phyloP scores from a whole-genome alignment of 2,113 vertebrate species.

The Albula glossodonta region DNA sequence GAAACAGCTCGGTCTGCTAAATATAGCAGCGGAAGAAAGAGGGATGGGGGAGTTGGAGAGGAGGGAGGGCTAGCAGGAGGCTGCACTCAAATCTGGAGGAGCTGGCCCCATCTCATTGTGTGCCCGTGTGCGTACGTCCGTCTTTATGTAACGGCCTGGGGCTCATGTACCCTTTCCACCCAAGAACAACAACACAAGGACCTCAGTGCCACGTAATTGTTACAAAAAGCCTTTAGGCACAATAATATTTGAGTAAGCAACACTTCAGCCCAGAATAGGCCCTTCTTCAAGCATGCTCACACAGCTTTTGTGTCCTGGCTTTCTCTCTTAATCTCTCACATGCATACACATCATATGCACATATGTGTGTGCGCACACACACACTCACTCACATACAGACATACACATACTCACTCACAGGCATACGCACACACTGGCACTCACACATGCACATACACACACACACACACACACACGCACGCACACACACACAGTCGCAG shows the following conservation, averaged over 20 bases:
- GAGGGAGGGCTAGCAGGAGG: constrained; percentile 25
- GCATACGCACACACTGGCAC: too few relatives aligned
- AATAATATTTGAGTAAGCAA: not conserved
- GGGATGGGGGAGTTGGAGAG: constrained; percentile 25
- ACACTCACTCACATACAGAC: too few relatives aligned
- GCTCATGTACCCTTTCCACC: not conserved
- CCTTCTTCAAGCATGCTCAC: not conserved
- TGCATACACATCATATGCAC: constrained; percentile 20
- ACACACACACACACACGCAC: constrained; percentile 15
- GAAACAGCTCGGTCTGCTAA: constrained; percentile 47
- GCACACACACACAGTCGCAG: not conserved
- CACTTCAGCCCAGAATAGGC: not conserved
- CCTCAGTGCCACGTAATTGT: not conserved
- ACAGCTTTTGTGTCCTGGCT: constrained; percentile 30
- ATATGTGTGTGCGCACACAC: not conserved
- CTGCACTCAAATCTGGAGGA: not conserved
- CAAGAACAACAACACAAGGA: not conserved
- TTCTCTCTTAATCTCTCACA: constrained; percentile 47
- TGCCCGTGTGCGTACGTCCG: not conserved
- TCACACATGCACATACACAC: constrained; percentile 1
- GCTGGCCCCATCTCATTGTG: constrained; percentile 1
- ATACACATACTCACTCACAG: too few relatives aligned
- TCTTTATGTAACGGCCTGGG: constrained; percentile 3
- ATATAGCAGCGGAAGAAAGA: constrained; percentile 47
- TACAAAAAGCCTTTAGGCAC: not conserved